phyloP scores from a whole-genome alignment of 2,113 vertebrate species.

The Mobula hypostoma region DNA sequence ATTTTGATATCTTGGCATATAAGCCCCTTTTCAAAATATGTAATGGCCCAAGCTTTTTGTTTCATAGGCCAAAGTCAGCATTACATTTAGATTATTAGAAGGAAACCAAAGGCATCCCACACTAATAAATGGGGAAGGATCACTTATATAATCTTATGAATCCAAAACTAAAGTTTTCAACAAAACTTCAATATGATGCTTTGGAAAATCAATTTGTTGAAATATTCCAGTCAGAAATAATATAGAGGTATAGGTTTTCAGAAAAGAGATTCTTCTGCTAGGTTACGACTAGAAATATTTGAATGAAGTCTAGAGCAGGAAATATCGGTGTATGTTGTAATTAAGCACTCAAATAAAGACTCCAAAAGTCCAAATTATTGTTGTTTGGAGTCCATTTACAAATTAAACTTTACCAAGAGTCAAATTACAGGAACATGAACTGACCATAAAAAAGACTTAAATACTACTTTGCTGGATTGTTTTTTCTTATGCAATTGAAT shows the following conservation, averaged over 20 bases:
- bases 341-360: neutral
- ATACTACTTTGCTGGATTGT: neutral
- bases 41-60: neutral
- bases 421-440: neutral
- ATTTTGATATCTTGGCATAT: neutral
- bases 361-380: neutral
- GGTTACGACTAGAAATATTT: neutral
- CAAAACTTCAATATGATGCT: neutral
- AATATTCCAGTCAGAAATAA: neutral
- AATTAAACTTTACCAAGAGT: neutral
- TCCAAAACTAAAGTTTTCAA: neutral
- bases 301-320: neutral
- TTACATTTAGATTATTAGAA: neutral
- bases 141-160: neutral
- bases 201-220: neutral
- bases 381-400: neutral
- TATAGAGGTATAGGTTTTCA: too few relatives aligned
- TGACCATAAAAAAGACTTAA: neutral
- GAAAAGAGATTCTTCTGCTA: neutral
- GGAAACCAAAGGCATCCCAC: neutral
- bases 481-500: constrained; percentile 8
- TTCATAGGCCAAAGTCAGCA: neutral
- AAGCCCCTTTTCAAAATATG: neutral
- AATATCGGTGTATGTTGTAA: neutral
- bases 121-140: neutral